Percentiles rank a stretch among this genome's conserved stretches.
Evolutionary conservation across 1,140 invertebrate genomes (phyloP).

Genomic region (Temnothorax longispinosus): DNA sequence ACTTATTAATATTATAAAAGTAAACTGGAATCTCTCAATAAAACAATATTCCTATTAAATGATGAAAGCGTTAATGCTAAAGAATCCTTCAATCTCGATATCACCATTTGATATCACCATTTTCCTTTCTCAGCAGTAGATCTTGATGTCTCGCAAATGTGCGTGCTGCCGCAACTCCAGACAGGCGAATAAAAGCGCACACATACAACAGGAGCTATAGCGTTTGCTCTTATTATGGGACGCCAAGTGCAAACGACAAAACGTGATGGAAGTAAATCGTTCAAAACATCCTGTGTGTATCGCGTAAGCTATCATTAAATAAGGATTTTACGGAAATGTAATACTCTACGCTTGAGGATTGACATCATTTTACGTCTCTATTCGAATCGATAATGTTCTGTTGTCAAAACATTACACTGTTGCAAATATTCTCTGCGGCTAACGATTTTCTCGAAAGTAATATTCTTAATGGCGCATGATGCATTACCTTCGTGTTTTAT

Average conservation of each 20-base stretch:
- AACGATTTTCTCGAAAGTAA: not conserved
- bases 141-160: not conserved
- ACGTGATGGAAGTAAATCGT: conserved; percentile 5
- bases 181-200: not conserved
- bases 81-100: not conserved
- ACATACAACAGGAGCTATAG: not conserved
- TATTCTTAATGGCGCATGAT: not conserved
- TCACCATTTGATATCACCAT: not conserved
- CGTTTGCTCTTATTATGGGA: not conserved
- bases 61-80: not conserved
- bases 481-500: not conserved
- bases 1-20: not conserved
- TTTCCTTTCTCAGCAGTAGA: not conserved
- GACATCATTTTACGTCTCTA: not conserved
- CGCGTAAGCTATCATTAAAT: not conserved
- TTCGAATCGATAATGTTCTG: not conserved
- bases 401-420: not conserved
- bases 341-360: not conserved
- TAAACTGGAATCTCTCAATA: not conserved
- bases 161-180: not conserved
- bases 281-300: not conserved
- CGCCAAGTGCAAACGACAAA: not conserved
- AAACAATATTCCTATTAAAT: not conserved
- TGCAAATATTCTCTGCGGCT: not conserved
- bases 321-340: not conserved